Conservation (phyloP, 2,888 invertebrate species). For the Stenotaenia linearis region DNA sequence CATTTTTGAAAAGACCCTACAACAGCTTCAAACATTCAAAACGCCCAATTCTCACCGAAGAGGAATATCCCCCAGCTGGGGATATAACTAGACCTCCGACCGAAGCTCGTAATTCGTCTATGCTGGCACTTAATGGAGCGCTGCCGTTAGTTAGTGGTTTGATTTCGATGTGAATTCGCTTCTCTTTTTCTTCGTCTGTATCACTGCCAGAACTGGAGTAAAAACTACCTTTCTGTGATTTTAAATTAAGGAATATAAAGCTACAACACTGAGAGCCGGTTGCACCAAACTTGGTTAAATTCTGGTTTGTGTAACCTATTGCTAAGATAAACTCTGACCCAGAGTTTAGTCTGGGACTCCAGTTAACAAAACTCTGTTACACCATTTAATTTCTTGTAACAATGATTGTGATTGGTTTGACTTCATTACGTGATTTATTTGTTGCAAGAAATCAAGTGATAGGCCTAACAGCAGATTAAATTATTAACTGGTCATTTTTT, state of each 20-base stretch:
- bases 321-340: too few species aligned
- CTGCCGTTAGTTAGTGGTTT: constrained; percentile 87
- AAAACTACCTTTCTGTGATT: constrained; percentile 22
- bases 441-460: too few species aligned
- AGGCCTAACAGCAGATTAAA: too few species aligned
- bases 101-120: constrained; percentile 86
- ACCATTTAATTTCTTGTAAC: too few species aligned
- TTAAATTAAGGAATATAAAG: background rate
- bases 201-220: constrained; percentile 21
- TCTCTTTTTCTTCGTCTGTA: background rate
- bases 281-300: too few species aligned
- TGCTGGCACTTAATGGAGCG: constrained; percentile 79
- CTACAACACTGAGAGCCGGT: too few species aligned
- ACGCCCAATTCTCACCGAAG: background rate
- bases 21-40: background rate
- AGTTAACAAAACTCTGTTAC: too few species aligned
- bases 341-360: too few species aligned
- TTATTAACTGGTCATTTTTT: too few species aligned
- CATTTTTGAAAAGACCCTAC: background rate
- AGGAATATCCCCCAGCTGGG: constrained; percentile 36
- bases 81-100: constrained; percentile 76
- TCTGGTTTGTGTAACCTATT: too few species aligned
- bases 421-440: too few species aligned
- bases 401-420: too few species aligned
- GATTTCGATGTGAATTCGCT: constrained; percentile 85